Percentiles rank a stretch among this genome's conserved stretches.
Evolutionary conservation across 2,797 vertebrate genomes (phyloP).

Genomic region (Poeciliopsis infans): DNA sequence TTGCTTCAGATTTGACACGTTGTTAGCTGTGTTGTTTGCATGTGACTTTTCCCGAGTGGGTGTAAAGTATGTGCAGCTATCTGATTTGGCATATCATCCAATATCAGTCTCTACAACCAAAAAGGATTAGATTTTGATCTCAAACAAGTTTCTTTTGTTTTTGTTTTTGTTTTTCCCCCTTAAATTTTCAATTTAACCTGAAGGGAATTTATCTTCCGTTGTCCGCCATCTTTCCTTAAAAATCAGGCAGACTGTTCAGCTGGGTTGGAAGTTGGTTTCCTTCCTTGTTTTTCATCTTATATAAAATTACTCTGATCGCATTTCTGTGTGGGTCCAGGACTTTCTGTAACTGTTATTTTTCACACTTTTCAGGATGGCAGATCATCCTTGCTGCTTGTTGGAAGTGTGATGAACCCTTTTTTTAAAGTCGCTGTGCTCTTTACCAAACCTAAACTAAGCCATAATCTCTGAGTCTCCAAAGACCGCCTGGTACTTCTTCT

Average conservation of each 20-base stretch:
- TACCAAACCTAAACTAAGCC: constrained; percentile 73
- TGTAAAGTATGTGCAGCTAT: constrained; percentile 72
- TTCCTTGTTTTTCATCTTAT: constrained; percentile 32
- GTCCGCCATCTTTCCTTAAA: constrained; percentile 15
- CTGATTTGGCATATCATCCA: constrained; percentile 58
- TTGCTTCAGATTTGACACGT: constrained; percentile 72
- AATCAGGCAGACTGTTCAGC: constrained; percentile 18
- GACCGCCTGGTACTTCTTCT: constrained; percentile 43
- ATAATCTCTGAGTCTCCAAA: constrained; percentile 67
- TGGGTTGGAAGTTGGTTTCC: constrained; percentile 42
- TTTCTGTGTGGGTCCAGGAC: constrained; percentile 57
- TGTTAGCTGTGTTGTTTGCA: constrained; percentile 72
- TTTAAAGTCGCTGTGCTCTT: constrained; percentile 46
- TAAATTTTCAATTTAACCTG: constrained; percentile 40
- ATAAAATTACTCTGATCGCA: constrained; percentile 44
- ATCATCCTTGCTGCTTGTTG: constrained; percentile 70
- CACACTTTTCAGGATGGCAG: constrained; percentile 69
- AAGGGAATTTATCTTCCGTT: constrained; percentile 50
- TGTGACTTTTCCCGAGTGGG: constrained; percentile 68
- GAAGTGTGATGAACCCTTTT: constrained; percentile 54
- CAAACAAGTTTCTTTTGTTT: constrained; percentile 24
- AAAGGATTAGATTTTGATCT: constrained; percentile 34
- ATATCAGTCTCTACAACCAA: constrained; percentile 51
- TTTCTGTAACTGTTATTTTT: constrained; percentile 69
- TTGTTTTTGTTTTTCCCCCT: neutral